These are phyloP conservation scores for Crocodylus rhombifer DNA, from an alignment of 2,797 vertebrate genomes.

Conservation along the genomic window DNA sequence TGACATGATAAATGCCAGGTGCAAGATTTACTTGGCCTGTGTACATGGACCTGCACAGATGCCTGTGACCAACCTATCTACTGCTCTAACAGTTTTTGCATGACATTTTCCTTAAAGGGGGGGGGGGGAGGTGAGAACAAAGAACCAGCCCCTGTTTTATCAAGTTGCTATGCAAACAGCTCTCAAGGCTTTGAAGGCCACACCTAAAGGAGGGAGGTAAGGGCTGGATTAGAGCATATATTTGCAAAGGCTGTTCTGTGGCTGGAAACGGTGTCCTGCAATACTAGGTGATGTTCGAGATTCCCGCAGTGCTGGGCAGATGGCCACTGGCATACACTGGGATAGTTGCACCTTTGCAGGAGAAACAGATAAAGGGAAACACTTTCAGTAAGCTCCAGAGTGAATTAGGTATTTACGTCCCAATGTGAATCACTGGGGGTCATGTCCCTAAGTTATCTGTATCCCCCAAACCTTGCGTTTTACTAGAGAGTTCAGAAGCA, in stretches of 20 bases:
- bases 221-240: neutral
- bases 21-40: neutral
- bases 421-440: accelerated
- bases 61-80: conserved; percentile 20
- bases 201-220: conserved; percentile 30
- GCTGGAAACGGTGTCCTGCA: neutral
- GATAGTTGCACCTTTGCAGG: neutral
- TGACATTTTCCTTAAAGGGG: conserved; percentile 13
- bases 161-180: neutral
- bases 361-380: neutral
- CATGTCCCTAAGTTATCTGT: accelerated
- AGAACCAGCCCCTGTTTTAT: neutral
- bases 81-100: conserved; percentile 34
- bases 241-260: neutral
- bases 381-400: neutral
- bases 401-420: accelerated
- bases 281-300: too few species aligned
- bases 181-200: neutral
- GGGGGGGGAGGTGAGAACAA: conserved; percentile 35
- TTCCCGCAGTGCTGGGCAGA: neutral
- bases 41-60: neutral
- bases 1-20: conserved; percentile 14
- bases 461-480: accelerated
- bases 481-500: accelerated
- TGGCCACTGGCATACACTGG: neutral